Base-by-base conservation (phyloP, 2,797 vertebrate species). In the Aeoliscus strigatus region DNA sequence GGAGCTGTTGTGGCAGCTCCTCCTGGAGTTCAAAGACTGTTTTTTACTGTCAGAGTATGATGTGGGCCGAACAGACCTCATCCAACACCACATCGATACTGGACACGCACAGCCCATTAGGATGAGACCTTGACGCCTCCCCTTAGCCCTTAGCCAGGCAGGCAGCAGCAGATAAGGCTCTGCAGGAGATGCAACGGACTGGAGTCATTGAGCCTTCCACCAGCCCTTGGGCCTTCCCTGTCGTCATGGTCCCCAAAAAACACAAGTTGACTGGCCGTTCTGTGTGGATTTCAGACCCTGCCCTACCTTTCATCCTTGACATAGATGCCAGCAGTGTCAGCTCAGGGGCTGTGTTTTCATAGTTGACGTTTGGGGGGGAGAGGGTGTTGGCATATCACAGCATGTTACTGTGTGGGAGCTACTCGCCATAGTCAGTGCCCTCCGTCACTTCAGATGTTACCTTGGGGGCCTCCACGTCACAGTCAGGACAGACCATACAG, bases 401-500 rank as follows among this genome's bases (percentile, higher is more conserved):
- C n/a, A 37, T 36, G 33, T 36, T 17, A 36, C 33, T 17, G 12
- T 16, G 17, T n/a, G 16, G 17, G 33, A 36, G 17, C n/a, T 23
- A 7, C 33, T 36, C 1, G 29, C 14, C 1, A 3, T 31, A 7
- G 14, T 31, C 8, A 21, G 18, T 9, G 14, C 14, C 29, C 8
- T 31, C 29, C 13, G 7, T 2, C 29, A 31, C 1, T 31, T 31
- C 10, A 27, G 11, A 10, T 14, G 6, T 21, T 21, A 21, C 18
- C 18, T 21, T 21, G 18, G 18, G 18, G 18, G 18, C 6, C 18
- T 21, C 3, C 18, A 21, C 6, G 14, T 31, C 13, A 31, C 29
- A 31, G 13, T 31, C n/a, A 13, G 29, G 14, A 31, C 13, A 6
- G 29, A 31, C 29, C 29, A 31, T 13, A 6, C 5, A 6, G 29